Percentiles rank a stretch among this genome's conserved stretches.
Conservation (phyloP, 2,113 vertebrate genomes). For the Paradoxurus hermaphroditus region DNA sequence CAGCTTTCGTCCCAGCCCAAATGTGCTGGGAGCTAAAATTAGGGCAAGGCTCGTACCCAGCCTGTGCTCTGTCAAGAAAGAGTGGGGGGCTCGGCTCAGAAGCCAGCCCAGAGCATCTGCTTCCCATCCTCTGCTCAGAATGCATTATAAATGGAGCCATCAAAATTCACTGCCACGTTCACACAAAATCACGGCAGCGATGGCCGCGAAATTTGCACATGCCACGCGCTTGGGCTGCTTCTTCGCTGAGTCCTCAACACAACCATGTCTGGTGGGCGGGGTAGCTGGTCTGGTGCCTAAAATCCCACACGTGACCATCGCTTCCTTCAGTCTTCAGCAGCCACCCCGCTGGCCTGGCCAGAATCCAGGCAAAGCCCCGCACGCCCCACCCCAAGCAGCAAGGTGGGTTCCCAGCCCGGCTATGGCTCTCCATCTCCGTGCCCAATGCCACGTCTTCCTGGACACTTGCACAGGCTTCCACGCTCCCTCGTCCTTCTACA, state of each 20-base stretch:
- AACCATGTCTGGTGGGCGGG: accelerated
- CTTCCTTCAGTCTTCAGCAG: accelerated
- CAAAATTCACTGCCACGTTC: neutral
- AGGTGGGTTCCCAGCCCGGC: accelerated
- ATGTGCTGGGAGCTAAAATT: neutral
- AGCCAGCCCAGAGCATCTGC: neutral
- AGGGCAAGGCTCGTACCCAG: neutral
- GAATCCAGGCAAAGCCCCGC: neutral
- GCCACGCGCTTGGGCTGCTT: accelerated
- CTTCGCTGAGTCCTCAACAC: accelerated
- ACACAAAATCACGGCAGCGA: accelerated
- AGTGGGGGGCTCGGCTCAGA: accelerated
- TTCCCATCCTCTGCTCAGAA: neutral
- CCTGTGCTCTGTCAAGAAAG: neutral
- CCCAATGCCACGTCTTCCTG: accelerated
- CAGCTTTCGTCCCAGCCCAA: neutral
- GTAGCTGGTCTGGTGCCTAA: accelerated
- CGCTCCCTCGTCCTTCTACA: neutral
- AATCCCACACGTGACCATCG: accelerated
- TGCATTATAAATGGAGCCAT: neutral
- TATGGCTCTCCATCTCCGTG: neutral
- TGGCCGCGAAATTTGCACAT: accelerated
- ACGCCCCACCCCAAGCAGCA: accelerated
- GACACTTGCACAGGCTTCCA: neutral
- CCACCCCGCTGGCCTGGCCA: neutral